A percentile compares a stretch with the other conserved stretches of the same genome.
These are phyloP conservation scores for Channa argus DNA, from an alignment of 2,113 vertebrate species.

Conservation along the genomic window DNA sequence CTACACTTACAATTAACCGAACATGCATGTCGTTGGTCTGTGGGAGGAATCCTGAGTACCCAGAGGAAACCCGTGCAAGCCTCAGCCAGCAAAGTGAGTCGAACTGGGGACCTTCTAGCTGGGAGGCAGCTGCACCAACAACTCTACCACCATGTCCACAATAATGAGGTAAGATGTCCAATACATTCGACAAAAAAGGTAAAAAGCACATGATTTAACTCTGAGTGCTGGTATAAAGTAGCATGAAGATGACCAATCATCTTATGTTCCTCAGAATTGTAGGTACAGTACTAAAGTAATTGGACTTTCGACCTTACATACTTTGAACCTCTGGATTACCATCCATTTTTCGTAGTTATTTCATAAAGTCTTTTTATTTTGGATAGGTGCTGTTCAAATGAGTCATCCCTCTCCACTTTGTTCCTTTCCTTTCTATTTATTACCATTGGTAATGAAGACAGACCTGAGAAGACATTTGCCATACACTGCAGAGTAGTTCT, in stretches of 20 bases:
- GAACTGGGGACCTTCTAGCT: no score
- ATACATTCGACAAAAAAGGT: no score
- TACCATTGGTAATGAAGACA: background rate
- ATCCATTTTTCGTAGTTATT: background rate
- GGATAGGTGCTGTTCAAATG: background rate
- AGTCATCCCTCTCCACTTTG: background rate
- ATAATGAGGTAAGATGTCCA: no score
- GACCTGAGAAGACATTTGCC: conserved; percentile 1
- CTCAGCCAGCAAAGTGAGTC: no score
- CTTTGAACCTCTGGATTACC: background rate
- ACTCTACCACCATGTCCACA: no score
- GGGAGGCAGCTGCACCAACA: no score
- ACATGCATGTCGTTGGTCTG: no score
- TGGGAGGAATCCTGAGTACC: no score
- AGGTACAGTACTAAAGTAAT: background rate
- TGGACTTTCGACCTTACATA: background rate
- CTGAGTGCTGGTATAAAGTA: no score
- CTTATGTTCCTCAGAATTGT: background rate
- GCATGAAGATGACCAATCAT: background rate
- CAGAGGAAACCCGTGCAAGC: no score
- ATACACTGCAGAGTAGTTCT: background rate
- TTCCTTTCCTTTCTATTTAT: background rate
- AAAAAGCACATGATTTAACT: no score
- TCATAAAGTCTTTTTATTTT: background rate
- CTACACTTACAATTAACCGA: no score